Evolutionary conservation across 1,140 invertebrate species (phyloP).

Genomic region (Telenomus remus): DNA sequence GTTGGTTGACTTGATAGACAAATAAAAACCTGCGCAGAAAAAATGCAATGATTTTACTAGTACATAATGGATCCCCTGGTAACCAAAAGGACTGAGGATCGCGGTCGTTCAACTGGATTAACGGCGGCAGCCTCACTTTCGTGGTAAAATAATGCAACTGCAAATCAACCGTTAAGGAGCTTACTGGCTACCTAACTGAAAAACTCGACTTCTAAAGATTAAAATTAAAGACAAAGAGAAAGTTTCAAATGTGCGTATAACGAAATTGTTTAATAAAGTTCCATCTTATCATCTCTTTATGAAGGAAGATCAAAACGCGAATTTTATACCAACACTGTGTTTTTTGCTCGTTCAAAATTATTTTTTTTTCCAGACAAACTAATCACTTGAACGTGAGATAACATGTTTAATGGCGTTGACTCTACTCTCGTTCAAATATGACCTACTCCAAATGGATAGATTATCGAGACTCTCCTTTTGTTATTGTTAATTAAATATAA

Average conservation of each 20-base stretch:
- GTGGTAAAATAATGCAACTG: conserved; percentile 58
- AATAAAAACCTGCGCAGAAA: conserved; percentile 25
- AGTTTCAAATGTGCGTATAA: too few relatives aligned
- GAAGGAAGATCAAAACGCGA: too few relatives aligned
- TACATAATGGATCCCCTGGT: conserved; percentile 66
- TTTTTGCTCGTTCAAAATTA: neutral
- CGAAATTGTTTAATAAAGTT: too few relatives aligned
- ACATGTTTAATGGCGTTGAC: conserved; percentile 36
- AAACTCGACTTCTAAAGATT: conserved; percentile 17
- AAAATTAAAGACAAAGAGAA: too few relatives aligned
- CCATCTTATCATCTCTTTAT: too few relatives aligned
- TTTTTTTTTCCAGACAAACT: neutral
- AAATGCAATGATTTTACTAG: conserved; percentile 52
- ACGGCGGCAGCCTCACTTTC: conserved; percentile 61
- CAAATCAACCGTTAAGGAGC: conserved; percentile 52
- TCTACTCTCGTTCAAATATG: conserved; percentile 56
- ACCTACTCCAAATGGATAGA: conserved; percentile 65
- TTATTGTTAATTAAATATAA: too few relatives aligned
- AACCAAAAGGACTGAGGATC: conserved; percentile 41
- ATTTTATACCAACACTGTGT: too few relatives aligned
- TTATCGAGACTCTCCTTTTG: conserved; percentile 12
- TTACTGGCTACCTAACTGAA: conserved; percentile 42
- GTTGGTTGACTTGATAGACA: too few relatives aligned
- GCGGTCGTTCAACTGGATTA: conserved; percentile 67
- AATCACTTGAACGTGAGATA: conserved; percentile 59